Base-by-base conservation (phyloP, 2,797 vertebrate genomes). In the Streptopelia turtur region DNA sequence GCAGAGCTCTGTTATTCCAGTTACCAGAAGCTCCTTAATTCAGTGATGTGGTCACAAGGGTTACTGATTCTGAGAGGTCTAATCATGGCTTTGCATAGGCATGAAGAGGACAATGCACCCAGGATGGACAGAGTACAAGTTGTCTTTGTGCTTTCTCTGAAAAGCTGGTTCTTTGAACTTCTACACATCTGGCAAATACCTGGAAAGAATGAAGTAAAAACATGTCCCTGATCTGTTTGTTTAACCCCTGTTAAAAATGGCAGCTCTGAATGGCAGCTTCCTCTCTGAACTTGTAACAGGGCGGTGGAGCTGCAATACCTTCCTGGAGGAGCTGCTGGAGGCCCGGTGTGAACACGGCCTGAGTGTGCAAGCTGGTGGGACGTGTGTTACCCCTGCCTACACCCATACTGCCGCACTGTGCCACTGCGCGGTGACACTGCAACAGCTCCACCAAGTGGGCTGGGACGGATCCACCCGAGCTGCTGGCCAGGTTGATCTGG, bases 21-120 rank as follows among this genome's bases (percentile, higher is more conserved):
- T 52, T 56, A 74, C 6, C 20, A 21, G 24, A 53, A 83, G 28
- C 9, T 88, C 37, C 37, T 61, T 28, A 83, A 65, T 75, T 57
- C 23, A 65, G 12, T 0, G 0, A 27, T 0, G 1, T 33, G 27
- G 3, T 43, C n/a, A 43, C 21, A 52, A 1, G 1, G 1, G 3
- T 30, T 79, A 31, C 41, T 17, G 21, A 47, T 69, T 80, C 30
- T 33, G 37, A 57, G 72, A 65, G 5, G 1, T 24, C 10, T 43
- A n/a, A 61, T 77, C 24, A 22, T 0, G 2, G 11, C 20, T 81
- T 57, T 31, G 47, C 12, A 22, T 39, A 21, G 33, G 8, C 4
- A 2, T 24, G 61, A 30, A 55, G 39, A 66, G 4, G 13, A 11
- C 21, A 70, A n/a, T 27, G 27, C 5, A 24, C 10, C 1, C 6